Base-by-base conservation (phyloP, 2,888 invertebrate species). In the Melinaea marsaeus region DNA sequence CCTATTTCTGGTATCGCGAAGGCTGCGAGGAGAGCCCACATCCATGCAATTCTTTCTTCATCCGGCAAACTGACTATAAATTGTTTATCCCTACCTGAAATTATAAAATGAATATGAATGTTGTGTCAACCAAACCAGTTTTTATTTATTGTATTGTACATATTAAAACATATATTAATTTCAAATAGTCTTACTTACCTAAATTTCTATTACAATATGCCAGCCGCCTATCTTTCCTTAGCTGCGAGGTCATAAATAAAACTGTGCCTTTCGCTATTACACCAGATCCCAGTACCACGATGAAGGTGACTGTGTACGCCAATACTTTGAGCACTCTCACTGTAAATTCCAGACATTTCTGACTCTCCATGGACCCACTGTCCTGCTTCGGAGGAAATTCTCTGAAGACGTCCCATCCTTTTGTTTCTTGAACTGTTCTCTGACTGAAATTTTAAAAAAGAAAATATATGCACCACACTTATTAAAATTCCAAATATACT, bases 351-450 rank as follows among this genome's bases (percentile, higher is more conserved):
- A 97, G 92, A 84, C 96, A 97, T 84, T 94, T 94, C 86, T 97
- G 96, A 81, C 94, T 95, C 74, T 96, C 96, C 93, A 96, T 96
- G 60, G 97, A 97, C 70, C 96, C 96, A 72, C 95, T 95, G 88
- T 96, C 96, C 87, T 94, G 94, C 86, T 97, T 96, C 74, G 95
- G 95, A 9, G 98, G 98, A 73, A 97, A 95, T 85, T 97, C 95
- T 79, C 97, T 92, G 91, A 98, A 98, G 65, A 98, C 97, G 93
- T 98, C 98, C 98, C 98, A 98, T 94, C 95, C 96, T 94, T 97
- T 97, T 75, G 96, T 96, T 85, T 96, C 96, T 79, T 94, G 94
- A 74, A 96, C 94, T 67, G 96, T 96, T 79, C 96, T 92, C 87
- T 95, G 95, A 81, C 96, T 96, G 92, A 51, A 93, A 91, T 71